Conservation (phyloP, 1,140 invertebrate species). For the Cydia strobilella region DNA sequence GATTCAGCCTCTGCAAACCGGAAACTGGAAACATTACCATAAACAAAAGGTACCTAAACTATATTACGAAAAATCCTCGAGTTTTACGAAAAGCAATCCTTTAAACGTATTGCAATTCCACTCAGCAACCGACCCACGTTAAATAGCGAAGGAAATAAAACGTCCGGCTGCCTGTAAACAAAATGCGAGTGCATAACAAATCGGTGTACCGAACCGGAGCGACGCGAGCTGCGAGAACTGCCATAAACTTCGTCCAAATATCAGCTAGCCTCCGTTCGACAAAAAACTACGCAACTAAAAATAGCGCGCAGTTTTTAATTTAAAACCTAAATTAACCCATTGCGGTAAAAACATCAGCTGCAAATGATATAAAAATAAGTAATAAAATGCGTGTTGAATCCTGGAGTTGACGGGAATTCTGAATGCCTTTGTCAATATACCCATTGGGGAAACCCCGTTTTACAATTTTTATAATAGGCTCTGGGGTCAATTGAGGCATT, state of each 20-base stretch:
- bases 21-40: conserved; percentile 20
- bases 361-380: too few relatives aligned
- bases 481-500: not conserved
- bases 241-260: conserved; percentile 4
- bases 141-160: conserved; percentile 21
- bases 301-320: conserved; percentile 2
- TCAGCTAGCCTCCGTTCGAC: not conserved
- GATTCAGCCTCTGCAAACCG: not conserved
- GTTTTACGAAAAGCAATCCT: not conserved
- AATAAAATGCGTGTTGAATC: too few relatives aligned
- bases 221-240: conserved; percentile 1
- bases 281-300: not conserved
- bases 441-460: not conserved
- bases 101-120: not conserved
- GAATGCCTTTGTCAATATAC: too few relatives aligned
- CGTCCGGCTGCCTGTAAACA: conserved; percentile 13
- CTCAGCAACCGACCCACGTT: not conserved
- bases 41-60: conserved; percentile 18
- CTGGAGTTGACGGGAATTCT: too few relatives aligned
- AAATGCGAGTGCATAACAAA: conserved; percentile 31
- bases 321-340: not conserved
- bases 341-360: not conserved
- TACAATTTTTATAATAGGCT: not conserved
- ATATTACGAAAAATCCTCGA: too few relatives aligned
- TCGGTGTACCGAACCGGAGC: conserved; percentile 18